These are phyloP conservation scores for Ispidina lecontei DNA, from an alignment of 2,797 vertebrate genomes.

Conservation along the genomic window DNA sequence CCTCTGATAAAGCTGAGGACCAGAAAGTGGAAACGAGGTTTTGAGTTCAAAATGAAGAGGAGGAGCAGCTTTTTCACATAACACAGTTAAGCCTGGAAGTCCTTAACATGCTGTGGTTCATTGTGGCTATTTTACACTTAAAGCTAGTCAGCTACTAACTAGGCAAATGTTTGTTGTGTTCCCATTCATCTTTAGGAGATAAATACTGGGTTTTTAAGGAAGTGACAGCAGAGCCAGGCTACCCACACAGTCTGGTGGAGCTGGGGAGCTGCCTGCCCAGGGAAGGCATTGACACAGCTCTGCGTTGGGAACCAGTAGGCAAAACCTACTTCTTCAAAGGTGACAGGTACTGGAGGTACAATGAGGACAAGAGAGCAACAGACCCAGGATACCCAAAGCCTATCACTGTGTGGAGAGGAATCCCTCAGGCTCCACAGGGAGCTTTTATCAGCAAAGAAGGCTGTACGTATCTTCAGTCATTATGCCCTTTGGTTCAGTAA, in stretches of 20 bases:
- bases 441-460: slow-evolving; percentile 98
- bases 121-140: not conserved
- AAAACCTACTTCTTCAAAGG: slow-evolving; percentile 99
- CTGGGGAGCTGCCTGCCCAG: slow-evolving; percentile 90
- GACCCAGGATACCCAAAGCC: slow-evolving; percentile 96
- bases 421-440: slow-evolving; percentile 92
- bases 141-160: rapidly evolving
- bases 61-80: not conserved
- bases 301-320: slow-evolving; percentile 95
- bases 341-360: slow-evolving; percentile 97
- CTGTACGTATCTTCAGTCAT: slow-evolving; percentile 83
- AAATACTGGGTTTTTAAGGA: slow-evolving; percentile 98
- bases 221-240: slow-evolving; percentile 92
- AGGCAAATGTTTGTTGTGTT: not conserved
- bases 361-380: slow-evolving; percentile 89
- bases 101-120: not conserved
- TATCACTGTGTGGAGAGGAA: slow-evolving; percentile 94
- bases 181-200: slow-evolving; percentile 80
- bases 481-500: rapidly evolving
- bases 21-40: not conserved
- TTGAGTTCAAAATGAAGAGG: not conserved
- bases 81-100: not conserved
- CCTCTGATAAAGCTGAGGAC: not conserved
- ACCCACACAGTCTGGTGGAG: slow-evolving; percentile 92
- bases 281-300: slow-evolving; percentile 93